A percentile compares a stretch with the other conserved stretches of the same genome.
Evolutionary conservation across 2,888 invertebrate species (phyloP).

Genomic region (Chesias legatella): DNA sequence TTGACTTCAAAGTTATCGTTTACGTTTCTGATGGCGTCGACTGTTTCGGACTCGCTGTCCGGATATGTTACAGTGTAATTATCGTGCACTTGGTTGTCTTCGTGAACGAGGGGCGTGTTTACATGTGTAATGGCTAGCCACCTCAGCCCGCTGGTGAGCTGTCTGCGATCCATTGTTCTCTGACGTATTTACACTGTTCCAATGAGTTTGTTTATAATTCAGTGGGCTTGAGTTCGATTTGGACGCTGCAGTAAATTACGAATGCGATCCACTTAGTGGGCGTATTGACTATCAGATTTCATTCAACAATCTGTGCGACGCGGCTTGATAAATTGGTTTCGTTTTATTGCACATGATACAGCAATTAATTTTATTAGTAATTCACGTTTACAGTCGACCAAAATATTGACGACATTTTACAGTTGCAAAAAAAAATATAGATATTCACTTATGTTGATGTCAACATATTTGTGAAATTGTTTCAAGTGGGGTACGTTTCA

Average conservation of each 20-base stretch:
- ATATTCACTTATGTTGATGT: slow-evolving; percentile 12
- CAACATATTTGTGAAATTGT: slow-evolving; percentile 14
- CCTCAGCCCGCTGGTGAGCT: slow-evolving; percentile 47
- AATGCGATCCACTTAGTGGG: slow-evolving; percentile 52
- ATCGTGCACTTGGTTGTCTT: slow-evolving; percentile 47
- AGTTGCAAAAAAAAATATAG: background rate
- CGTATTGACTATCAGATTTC: slow-evolving; percentile 61
- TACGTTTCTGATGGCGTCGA: slow-evolving; percentile 39
- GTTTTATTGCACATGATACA: slow-evolving; percentile 20
- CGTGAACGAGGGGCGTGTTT: slow-evolving; percentile 42
- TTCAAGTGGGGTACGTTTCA: slow-evolving; percentile 14
- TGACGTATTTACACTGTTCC: slow-evolving; percentile 32
- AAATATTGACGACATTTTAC: slow-evolving; percentile 10
- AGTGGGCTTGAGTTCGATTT: slow-evolving; percentile 32
- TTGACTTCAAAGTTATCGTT: slow-evolving; percentile 43
- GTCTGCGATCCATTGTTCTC: slow-evolving; percentile 63
- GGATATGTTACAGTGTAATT: slow-evolving; percentile 61
- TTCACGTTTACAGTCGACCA: slow-evolving; percentile 10
- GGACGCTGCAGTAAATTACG: slow-evolving; percentile 33
- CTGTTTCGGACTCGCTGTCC: slow-evolving; percentile 49
- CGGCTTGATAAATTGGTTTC: slow-evolving; percentile 24
- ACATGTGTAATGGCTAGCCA: slow-evolving; percentile 52
- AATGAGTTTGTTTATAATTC: slow-evolving; percentile 43
- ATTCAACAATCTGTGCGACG: slow-evolving; percentile 46
- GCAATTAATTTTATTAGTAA: slow-evolving; percentile 14